Percentiles rank a stretch among this genome's conserved stretches.
Evolutionary conservation across 2,888 invertebrate genomes (phyloP).

Genomic region (Dione vanillae): DNA sequence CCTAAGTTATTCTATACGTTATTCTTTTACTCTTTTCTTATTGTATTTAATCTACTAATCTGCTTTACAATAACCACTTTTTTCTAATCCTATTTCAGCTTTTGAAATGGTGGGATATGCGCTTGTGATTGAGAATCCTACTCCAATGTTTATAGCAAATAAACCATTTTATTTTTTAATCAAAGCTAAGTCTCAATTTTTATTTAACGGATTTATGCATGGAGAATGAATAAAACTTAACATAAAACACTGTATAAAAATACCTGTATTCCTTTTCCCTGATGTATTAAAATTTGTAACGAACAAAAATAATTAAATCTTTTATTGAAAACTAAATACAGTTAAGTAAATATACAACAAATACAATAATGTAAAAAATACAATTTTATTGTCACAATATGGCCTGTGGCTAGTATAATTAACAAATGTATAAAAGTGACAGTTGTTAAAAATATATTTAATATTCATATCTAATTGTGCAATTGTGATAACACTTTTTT

Average conservation of each 20-base stretch:
- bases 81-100: slow-evolving; percentile 27
- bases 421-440: not conserved
- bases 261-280: no score
- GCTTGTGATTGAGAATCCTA: not conserved
- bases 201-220: slow-evolving; percentile 49
- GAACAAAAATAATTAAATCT: no score
- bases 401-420: no score
- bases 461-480: no score
- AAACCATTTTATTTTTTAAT: slow-evolving; percentile 53
- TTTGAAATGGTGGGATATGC: slow-evolving; percentile 5
- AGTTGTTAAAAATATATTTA: no score
- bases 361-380: no score
- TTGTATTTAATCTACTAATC: not conserved
- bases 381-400: no score
- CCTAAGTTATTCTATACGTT: not conserved
- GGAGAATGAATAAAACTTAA: not conserved
- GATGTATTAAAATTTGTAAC: not conserved
- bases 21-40: not conserved
- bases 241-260: no score
- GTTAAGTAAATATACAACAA: no score
- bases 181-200: slow-evolving; percentile 33
- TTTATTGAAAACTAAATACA: no score
- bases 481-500: not conserved
- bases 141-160: slow-evolving; percentile 47
- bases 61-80: not conserved